Percentiles rank a stretch among this genome's conserved stretches.
These are phyloP conservation scores for Psittacus erithacus DNA, from an alignment of 2,113 vertebrate genomes.

Conservation along the genomic window DNA sequence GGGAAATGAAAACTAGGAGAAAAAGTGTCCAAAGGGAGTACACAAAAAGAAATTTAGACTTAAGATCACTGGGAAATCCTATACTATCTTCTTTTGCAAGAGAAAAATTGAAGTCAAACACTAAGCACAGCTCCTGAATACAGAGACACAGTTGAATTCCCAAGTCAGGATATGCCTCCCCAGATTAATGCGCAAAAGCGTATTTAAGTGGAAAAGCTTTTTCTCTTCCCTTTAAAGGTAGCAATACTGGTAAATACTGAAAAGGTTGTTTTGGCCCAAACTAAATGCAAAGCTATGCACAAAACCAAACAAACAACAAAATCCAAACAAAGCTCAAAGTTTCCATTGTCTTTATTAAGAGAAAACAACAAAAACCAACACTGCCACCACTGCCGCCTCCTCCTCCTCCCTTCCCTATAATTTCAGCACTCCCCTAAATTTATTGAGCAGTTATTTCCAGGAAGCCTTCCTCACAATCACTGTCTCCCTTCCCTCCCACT, in stretches of 20 bases:
- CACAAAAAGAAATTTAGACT: not conserved
- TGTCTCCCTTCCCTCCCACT: not conserved
- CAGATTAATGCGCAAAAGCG: fast-evolving
- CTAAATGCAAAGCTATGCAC: not conserved
- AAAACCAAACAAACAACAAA: not conserved
- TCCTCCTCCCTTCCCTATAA: not conserved
- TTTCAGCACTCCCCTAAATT: not conserved
- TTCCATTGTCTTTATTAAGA: not conserved
- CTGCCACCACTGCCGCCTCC: not conserved
- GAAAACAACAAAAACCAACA: not conserved
- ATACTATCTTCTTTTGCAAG: not conserved
- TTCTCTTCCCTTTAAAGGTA: not conserved
- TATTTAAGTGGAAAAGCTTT: fast-evolving
- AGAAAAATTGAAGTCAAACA: not conserved
- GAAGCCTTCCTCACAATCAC: not conserved
- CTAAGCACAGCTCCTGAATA: not conserved
- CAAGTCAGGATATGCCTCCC: not conserved
- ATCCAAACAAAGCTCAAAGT: not conserved
- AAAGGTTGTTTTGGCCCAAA: not conserved
- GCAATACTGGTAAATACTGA: not conserved
- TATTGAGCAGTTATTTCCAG: not conserved
- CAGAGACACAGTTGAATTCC: not conserved
- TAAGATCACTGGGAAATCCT: not conserved
- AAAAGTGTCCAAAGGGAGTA: not conserved
- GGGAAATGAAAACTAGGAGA: not conserved